Conservation (phyloP, 1,140 invertebrate species). For the Ceratitis capitata region DNA sequence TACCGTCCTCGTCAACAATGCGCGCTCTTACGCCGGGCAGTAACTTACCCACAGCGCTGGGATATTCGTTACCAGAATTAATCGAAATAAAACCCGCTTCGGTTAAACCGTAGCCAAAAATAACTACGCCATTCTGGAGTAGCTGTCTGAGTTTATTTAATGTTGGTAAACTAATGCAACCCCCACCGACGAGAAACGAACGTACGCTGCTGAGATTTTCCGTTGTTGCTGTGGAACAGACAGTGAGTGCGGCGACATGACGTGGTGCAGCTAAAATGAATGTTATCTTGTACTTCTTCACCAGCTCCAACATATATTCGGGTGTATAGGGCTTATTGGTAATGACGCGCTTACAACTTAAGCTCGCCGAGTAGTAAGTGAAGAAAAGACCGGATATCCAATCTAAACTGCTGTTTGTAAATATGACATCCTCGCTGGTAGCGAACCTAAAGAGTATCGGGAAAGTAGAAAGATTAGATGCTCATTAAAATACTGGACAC, state of each 20-base stretch:
- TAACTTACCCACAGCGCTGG: constrained; percentile 54
- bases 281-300: constrained; percentile 59
- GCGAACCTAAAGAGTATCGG: constrained; percentile 36
- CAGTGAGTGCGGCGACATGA: constrained; percentile 52
- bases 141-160: constrained; percentile 52
- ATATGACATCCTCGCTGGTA: constrained; percentile 54
- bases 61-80: constrained; percentile 53
- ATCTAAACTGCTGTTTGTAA: constrained; percentile 59
- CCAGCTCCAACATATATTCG: constrained; percentile 56
- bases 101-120: constrained; percentile 52
- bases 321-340: constrained; percentile 55
- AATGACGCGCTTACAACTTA: constrained; percentile 51
- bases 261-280: constrained; percentile 51
- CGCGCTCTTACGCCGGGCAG: constrained; percentile 56
- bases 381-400: constrained; percentile 59
- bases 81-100: constrained; percentile 53
- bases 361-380: constrained; percentile 49
- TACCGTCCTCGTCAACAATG: constrained; percentile 61
- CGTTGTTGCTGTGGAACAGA: constrained; percentile 49
- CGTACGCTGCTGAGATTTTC: constrained; percentile 49
- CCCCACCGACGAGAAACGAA: constrained; percentile 51
- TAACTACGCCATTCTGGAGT: constrained; percentile 52
- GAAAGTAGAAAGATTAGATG: neutral
- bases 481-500: too few species aligned
- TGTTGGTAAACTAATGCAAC: constrained; percentile 51